Evolutionary conservation across 1,140 invertebrate genomes (phyloP).

Genomic region (Drosophila serrata): DNA sequence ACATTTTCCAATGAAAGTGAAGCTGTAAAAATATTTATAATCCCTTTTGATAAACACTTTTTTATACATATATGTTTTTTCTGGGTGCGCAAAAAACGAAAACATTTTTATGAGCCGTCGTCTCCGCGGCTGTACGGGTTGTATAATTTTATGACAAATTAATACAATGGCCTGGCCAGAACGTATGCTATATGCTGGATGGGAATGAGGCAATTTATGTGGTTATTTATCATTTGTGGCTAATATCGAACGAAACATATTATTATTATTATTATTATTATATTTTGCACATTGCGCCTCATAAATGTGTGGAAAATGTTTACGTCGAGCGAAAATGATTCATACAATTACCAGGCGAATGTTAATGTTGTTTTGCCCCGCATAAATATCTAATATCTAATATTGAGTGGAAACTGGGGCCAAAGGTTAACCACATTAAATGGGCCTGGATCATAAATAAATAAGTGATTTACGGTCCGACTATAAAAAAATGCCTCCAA

Average conservation of each 20-base stretch:
- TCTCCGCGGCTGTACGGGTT: slow-evolving; percentile 28
- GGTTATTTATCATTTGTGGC: slow-evolving; percentile 63
- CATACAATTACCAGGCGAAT: slow-evolving; percentile 71
- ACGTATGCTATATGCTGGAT: slow-evolving; percentile 43
- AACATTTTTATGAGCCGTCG: slow-evolving; percentile 51
- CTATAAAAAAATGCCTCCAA: slow-evolving; percentile 55
- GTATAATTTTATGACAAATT: slow-evolving; percentile 83
- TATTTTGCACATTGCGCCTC: slow-evolving; percentile 76
- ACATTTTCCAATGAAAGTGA: slow-evolving; percentile 2
- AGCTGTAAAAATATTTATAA: not conserved
- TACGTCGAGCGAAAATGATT: slow-evolving; percentile 68
- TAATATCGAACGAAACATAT: slow-evolving; percentile 71
- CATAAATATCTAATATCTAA: slow-evolving; percentile 71
- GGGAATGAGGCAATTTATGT: slow-evolving; percentile 56
- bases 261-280: slow-evolving; percentile 72
- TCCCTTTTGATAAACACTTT: slow-evolving; percentile 41
- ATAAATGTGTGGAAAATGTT: slow-evolving; percentile 65
- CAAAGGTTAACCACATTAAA: slow-evolving; percentile 69
- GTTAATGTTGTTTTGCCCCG: slow-evolving; percentile 47
- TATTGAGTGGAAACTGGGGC: slow-evolving; percentile 41
- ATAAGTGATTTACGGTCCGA: slow-evolving; percentile 71
- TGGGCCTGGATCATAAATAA: slow-evolving; percentile 55
- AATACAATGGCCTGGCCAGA: slow-evolving; percentile 62
- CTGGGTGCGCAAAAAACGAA: slow-evolving; percentile 30
- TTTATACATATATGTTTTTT: slow-evolving; percentile 1